A percentile compares a stretch with the other conserved stretches of the same genome.
Conservation (phyloP, 2,113 vertebrate species). For the human region DNA sequence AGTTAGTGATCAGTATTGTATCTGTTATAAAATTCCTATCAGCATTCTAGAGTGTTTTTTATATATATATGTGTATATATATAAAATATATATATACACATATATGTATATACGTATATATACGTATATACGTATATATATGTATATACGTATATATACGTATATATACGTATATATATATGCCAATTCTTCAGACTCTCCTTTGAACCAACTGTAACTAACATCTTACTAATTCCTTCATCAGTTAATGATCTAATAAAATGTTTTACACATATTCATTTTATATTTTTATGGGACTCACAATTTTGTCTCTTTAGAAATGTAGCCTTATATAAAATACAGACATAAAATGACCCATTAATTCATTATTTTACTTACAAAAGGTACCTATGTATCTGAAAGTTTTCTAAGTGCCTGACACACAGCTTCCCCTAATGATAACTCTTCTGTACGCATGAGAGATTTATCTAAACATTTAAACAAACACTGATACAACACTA, state of each 20-base stretch:
- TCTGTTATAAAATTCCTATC: background rate
- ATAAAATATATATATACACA: too few relatives aligned
- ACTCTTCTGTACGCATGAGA: background rate
- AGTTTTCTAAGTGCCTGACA: background rate
- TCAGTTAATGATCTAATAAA: background rate
- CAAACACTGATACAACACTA: background rate
- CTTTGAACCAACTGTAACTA: background rate
- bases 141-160: too few relatives aligned
- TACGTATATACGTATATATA: too few relatives aligned
- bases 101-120: too few relatives aligned
- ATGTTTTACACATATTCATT: background rate
- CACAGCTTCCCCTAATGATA: background rate
- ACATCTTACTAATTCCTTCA: background rate
- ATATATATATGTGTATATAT: too few relatives aligned
- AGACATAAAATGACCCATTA: slow-evolving; percentile 1
- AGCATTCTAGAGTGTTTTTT: background rate
- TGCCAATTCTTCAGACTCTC: background rate
- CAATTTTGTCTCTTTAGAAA: background rate
- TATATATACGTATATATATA: background rate
- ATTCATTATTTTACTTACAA: background rate
- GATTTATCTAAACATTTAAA: background rate
- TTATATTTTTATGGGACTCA: background rate
- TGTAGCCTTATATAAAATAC: background rate
- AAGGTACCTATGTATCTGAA: background rate
- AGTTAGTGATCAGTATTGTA: background rate